These are phyloP conservation scores for Sabellastarte sp. DNA, from an alignment of 2,888 invertebrate species.

Conservation along the genomic window DNA sequence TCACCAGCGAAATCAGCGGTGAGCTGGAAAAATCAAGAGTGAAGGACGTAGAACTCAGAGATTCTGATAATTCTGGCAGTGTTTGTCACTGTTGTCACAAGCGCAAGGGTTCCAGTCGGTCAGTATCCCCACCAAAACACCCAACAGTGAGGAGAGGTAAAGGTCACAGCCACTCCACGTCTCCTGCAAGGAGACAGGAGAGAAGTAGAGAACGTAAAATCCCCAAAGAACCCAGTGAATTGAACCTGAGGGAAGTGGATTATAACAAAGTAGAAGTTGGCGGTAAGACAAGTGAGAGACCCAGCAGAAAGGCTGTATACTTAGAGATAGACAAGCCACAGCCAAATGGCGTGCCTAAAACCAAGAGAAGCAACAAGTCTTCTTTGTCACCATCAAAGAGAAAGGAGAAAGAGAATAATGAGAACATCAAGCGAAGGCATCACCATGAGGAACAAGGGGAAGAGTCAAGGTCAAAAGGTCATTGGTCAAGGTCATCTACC, in stretches of 20 bases:
- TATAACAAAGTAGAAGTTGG: too few relatives aligned
- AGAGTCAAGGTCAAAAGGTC: too few relatives aligned
- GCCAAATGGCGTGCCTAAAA: background rate
- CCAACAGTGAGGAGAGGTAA: background rate
- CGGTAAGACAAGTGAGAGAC: too few relatives aligned
- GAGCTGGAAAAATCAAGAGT: too few relatives aligned
- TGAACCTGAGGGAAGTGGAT: background rate
- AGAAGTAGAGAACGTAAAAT: too few relatives aligned
- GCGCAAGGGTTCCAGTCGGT: background rate
- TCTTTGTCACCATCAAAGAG: background rate
- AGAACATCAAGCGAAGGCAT: too few relatives aligned
- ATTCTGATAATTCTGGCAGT: background rate
- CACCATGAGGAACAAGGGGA: too few relatives aligned
- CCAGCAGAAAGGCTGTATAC: background rate
- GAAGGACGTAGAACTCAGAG: background rate
- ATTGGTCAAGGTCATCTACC: too few relatives aligned
- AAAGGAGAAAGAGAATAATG: background rate
- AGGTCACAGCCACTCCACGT: background rate
- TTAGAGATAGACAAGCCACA: constrained; percentile 20
- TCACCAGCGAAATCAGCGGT: background rate
- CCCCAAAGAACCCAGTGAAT: background rate
- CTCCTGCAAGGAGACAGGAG: background rate
- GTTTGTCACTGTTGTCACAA: background rate
- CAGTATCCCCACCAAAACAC: background rate
- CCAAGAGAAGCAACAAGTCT: background rate